Base-by-base conservation (phyloP, 2,113 vertebrate species). In the Muscicapa adusta region DNA sequence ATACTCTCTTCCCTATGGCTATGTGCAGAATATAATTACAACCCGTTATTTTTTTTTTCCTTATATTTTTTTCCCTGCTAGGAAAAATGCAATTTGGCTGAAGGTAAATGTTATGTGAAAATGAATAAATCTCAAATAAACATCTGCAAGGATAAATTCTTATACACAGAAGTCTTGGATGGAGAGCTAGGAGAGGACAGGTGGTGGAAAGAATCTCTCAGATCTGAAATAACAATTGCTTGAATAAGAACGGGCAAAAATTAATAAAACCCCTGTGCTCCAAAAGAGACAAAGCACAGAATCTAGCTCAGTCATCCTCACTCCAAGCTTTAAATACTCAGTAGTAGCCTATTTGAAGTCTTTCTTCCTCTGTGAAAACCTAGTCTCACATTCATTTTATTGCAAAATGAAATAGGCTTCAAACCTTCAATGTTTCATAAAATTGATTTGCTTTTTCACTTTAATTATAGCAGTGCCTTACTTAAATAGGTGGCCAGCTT, bases 351-450 rank as follows among this genome's bases (percentile, higher is more conserved):
- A 53, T 24, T 22, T 70, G 91, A 94, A 91, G 71, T 47, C 87
- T 95, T 89, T 94, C 36, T 75, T 91, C 45, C 18, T 72, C 57
- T 89, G 23, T 82, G 62, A 89, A 94, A 94, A 91, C 31, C n/a
- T 61, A 57, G 40, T 29, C n/a, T 76, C 40, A 25, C 53, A 81
- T 87, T 72, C 61, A 78, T 92, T 88, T 82, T 60, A 53, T 42
- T 87, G 62, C 10, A 87, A 78, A 91, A 92, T 75, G 19, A 87
- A 94, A 92, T 12, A 61, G 50, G 51, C 9, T 85, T 88, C 51
- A 77, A 84, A 51, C 26, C 8, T 81, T 67, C 5, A 0, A 34
- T 42, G 25, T 88, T 85, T 80, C 66, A 65, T 54, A 58, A 87
- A 94, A 85, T 34, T 34, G 24, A 75, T 85, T 84, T 94, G 45